Percentiles rank a stretch among this genome's conserved stretches.
phyloP scores from a whole-genome alignment of 2,113 vertebrate species.

The Potamarius usumacintae region DNA sequence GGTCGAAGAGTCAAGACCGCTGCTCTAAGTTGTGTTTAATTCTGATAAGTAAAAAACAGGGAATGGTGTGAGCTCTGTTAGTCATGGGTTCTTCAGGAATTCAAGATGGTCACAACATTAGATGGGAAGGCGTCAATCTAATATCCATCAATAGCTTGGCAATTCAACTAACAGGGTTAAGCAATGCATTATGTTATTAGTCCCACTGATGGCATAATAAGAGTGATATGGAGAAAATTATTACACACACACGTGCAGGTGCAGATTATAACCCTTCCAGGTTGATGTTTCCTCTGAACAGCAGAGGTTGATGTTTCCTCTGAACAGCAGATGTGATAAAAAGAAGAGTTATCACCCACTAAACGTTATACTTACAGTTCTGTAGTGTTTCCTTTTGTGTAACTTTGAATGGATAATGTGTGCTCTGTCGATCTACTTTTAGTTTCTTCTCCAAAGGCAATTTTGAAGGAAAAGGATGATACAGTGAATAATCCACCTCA shows the following conservation, averaged over 20 bases:
- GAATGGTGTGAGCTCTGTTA: slow-evolving; percentile 8
- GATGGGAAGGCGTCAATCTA: neutral
- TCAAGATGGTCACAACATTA: neutral
- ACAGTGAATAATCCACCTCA: neutral
- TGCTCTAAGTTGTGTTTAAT: slow-evolving; percentile 4
- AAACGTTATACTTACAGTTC: neutral
- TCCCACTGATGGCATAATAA: neutral
- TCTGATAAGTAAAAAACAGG: slow-evolving; percentile 24
- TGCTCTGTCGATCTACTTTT: neutral
- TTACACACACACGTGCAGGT: neutral
- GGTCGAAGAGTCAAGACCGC: neutral
- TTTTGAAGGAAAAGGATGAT: neutral
- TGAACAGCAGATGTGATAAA: neutral
- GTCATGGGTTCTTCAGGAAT: neutral
- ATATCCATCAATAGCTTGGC: neutral
- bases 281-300: neutral
- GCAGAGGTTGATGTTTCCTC: neutral
- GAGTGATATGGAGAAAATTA: neutral
- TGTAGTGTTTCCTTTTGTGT: neutral
- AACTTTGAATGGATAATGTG: neutral
- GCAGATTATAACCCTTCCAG: neutral
- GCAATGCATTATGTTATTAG: neutral
- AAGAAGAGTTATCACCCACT: neutral
- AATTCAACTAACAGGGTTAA: neutral
- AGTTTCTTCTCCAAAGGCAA: neutral